Evolutionary conservation across 2,888 invertebrate species (phyloP).

Genomic region (Azorinus chamasolen): DNA sequence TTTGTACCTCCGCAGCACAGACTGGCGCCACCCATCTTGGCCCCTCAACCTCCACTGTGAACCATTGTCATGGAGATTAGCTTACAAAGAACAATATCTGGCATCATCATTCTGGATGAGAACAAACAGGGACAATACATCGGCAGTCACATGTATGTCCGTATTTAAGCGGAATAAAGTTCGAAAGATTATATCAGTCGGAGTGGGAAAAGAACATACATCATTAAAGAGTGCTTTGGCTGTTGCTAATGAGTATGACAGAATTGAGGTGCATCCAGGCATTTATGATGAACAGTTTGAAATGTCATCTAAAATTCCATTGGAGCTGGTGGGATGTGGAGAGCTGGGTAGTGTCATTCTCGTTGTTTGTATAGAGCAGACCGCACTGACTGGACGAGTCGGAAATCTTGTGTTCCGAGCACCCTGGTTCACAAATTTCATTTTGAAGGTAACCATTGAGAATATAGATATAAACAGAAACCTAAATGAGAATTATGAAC

Average conservation of each 20-base stretch:
- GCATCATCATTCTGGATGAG: constrained; percentile 76
- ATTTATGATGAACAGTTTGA: constrained; percentile 84
- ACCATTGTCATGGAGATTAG: constrained; percentile 79
- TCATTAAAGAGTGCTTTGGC: constrained; percentile 78
- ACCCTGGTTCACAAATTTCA: constrained; percentile 83
- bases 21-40: constrained; percentile 82
- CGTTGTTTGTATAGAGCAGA: constrained; percentile 81
- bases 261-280: constrained; percentile 81
- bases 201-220: constrained; percentile 73
- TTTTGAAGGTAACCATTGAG: constrained; percentile 74
- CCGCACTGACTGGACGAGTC: constrained; percentile 77
- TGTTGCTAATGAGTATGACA: constrained; percentile 80
- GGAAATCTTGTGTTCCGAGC: constrained; percentile 82
- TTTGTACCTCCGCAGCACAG: constrained; percentile 74
- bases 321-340: constrained; percentile 81
- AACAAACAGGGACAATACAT: constrained; percentile 41
- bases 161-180: constrained; percentile 71
- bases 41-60: constrained; percentile 76
- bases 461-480: too few relatives aligned
- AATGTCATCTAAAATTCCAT: constrained; percentile 82
- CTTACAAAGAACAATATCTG: constrained; percentile 76
- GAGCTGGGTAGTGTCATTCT: constrained; percentile 81
- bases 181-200: constrained; percentile 79
- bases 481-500: too few relatives aligned
- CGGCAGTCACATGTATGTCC: constrained; percentile 68